Base-by-base conservation (phyloP, 2,888 invertebrate genomes). In the Lycaena phlaeas region DNA sequence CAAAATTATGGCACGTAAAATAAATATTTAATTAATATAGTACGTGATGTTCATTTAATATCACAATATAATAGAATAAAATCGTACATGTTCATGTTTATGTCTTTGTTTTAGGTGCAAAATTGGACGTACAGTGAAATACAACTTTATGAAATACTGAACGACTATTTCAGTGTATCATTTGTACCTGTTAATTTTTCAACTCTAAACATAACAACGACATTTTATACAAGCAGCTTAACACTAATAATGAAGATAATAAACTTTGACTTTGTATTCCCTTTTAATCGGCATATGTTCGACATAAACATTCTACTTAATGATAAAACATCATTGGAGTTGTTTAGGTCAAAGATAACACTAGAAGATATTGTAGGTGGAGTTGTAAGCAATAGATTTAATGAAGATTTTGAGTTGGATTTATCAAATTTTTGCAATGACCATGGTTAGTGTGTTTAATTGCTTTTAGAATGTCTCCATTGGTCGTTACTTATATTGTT, bases 231-330 rank as follows among this genome's bases (percentile, higher is more conserved):
- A 10, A 69, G 63, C 40, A 79, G 63, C 40, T 50, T 82, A 0
- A 56, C 45, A 14, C 50, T 81, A 3, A 50, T 84, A 18, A 26
- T 61, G 6, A 74, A 75, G 43, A 61, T 79, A 2, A 59, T 77
- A 18, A 72, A 68, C 49, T 50, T 63, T 9, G 79, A 81, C 42
- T 84, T 79, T 40, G 64, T 78, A 59, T 78, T 82, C 43, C 71
- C 73, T 0, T 68, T 64, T 30, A 53, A 63, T 42, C 62, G 69
- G 25, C 72, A 56, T 34, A 77, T 78, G 77, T 74, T 56, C 22
- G 74, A 62, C 45, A 47, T 82, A 28, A 76, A 81, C 34, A 52
- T 84, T 25, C 44, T 81, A 4, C 71, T 79, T 34, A 72, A 79
- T 53, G 74, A 78, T 38, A 77, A 68, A 45, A 61, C 50, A 3